Conservation (phyloP, 2,888 invertebrate genomes). For the Uropetala carovei region DNA sequence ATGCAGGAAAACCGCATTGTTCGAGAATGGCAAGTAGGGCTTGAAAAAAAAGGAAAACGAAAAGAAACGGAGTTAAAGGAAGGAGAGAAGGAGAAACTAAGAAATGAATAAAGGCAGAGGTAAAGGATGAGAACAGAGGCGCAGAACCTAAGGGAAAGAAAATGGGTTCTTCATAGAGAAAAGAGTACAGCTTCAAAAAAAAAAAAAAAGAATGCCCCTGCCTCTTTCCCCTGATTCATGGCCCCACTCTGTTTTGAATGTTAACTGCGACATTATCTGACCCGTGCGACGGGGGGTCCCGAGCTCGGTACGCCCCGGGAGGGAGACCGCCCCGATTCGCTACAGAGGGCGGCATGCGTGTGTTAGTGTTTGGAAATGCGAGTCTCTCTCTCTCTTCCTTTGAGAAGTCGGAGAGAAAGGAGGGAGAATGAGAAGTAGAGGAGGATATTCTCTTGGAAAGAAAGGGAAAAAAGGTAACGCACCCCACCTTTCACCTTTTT, state of each 20-base stretch:
- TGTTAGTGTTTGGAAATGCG: constrained; percentile 31
- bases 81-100: background rate
- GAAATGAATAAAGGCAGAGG: background rate
- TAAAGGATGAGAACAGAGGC: background rate
- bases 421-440: background rate
- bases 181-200: background rate
- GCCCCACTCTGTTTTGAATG: background rate
- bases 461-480: background rate
- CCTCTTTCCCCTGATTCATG: constrained; percentile 28
- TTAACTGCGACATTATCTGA: constrained; percentile 46
- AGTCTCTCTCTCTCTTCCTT: background rate
- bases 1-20: too few species aligned
- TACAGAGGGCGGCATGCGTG: constrained; percentile 22
- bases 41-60: background rate
- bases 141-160: background rate
- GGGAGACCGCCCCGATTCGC: constrained; percentile 50
- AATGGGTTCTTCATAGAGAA: background rate
- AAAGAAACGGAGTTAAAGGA: background rate
- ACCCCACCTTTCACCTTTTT: constrained; percentile 17
- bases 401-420: background rate
- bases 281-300: constrained; percentile 15
- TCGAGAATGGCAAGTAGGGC: too few species aligned
- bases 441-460: background rate
- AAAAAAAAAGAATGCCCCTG: background rate
- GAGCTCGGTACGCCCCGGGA: constrained; percentile 17